Percentiles rank a stretch among this genome's conserved stretches.
These are phyloP conservation scores for Notolepis coatsorum DNA, from an alignment of 2,797 vertebrate genomes.

Conservation along the genomic window DNA sequence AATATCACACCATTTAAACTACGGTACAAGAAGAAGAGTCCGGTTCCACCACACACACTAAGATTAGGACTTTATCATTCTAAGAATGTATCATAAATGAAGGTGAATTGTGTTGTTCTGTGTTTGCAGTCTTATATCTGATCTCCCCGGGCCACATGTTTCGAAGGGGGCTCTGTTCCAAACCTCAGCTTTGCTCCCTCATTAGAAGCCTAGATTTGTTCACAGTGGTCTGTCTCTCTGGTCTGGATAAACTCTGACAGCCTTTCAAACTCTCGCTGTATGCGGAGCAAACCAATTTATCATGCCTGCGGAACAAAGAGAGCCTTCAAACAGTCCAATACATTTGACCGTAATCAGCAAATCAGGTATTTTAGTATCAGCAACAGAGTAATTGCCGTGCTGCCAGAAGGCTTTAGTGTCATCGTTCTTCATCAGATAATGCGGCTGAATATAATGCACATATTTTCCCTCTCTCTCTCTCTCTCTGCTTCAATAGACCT, in stretches of 20 bases:
- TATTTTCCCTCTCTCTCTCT: no score
- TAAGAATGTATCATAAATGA: neutral
- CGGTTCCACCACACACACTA: no score
- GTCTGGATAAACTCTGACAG: constrained; percentile 18
- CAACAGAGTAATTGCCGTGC: neutral
- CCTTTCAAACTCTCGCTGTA: neutral
- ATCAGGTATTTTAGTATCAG: neutral
- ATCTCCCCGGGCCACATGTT: no score
- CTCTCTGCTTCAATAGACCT: constrained; percentile 15
- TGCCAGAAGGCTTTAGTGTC: no score
- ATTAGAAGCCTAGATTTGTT: constrained; percentile 22
- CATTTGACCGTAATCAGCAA: neutral
- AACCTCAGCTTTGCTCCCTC: constrained; percentile 15
- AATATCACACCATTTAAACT: no score
- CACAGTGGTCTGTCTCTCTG: constrained; percentile 21
- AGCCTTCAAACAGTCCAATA: constrained; percentile 7
- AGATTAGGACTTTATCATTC: no score
- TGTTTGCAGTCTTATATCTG: constrained; percentile 1
- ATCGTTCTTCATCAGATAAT: no score
- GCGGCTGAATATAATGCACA: no score
- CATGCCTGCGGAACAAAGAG: neutral
- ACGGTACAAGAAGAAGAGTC: no score
- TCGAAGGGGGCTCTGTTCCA: neutral
- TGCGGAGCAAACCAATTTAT: constrained; percentile 9
- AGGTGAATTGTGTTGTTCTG: neutral